A percentile compares a stretch with the other conserved stretches of the same genome.
Conservation (phyloP, 2,888 invertebrate genomes). For the Drosophila robusta region DNA sequence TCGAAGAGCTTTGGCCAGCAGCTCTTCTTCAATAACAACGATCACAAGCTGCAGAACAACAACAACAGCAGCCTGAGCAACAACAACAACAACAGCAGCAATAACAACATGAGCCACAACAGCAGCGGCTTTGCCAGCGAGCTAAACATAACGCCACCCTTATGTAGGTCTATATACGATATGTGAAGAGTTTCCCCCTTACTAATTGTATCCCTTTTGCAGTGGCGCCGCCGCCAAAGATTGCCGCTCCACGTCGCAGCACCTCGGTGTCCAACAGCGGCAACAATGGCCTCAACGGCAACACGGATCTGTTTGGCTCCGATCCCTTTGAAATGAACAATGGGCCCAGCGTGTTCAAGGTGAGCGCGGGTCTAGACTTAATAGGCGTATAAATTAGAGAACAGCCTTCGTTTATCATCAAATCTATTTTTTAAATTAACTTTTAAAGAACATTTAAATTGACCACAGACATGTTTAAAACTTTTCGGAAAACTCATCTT, state of each 20-base stretch:
- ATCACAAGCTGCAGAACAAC: conserved; percentile 80
- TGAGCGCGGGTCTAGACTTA: conserved; percentile 38
- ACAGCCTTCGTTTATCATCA: too few species aligned
- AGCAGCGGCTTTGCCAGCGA: conserved; percentile 83
- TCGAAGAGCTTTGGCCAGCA: conserved; percentile 85
- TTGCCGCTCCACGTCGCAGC: conserved; percentile 87
- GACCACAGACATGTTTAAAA: too few species aligned
- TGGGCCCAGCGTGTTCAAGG: conserved; percentile 83
- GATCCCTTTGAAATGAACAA: conserved; percentile 88
- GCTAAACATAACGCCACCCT: conserved; percentile 87
- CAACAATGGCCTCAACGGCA: conserved; percentile 67
- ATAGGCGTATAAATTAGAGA: too few species aligned
- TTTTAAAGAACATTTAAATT: too few species aligned
- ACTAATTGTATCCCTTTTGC: conserved; percentile 68
- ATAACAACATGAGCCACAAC: conserved; percentile 71
- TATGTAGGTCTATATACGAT: conserved; percentile 87
- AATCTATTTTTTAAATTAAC: too few species aligned
- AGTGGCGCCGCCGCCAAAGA: conserved; percentile 97
- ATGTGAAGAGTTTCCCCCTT: neutral
- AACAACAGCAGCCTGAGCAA: conserved; percentile 60
- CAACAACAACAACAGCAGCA: conserved; percentile 76
- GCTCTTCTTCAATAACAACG: conserved; percentile 85
- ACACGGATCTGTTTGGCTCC: conserved; percentile 92
- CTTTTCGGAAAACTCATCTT: too few species aligned
- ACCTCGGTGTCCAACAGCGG: conserved; percentile 68